A percentile compares a stretch with the other conserved stretches of the same genome.
phyloP scores from a whole-genome alignment of 2,888 invertebrate genomes.

The Stenodema calcarata region DNA sequence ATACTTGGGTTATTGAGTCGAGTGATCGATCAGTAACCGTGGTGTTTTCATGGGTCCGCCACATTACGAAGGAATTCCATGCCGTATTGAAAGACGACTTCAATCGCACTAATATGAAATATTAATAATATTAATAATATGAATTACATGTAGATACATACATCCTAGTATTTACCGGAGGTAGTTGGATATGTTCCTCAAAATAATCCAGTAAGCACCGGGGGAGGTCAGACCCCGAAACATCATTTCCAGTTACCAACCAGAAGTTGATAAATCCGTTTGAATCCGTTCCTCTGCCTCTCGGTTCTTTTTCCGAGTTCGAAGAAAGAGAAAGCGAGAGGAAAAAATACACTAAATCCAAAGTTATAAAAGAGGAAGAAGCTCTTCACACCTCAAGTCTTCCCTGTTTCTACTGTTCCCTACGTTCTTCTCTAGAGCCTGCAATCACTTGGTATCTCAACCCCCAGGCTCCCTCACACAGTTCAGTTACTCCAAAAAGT shows the following conservation, averaged over 20 bases:
- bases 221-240: not conserved
- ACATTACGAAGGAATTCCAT: too few species aligned
- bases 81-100: too few species aligned
- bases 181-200: too few species aligned
- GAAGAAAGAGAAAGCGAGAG: not conserved
- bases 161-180: too few species aligned
- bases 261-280: not conserved
- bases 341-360: not conserved
- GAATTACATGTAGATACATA: too few species aligned
- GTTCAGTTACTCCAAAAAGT: not conserved
- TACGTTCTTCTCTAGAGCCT: not conserved
- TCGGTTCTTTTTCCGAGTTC: not conserved
- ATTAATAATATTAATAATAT: too few species aligned
- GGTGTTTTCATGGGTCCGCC: too few species aligned
- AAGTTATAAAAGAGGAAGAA: slow-evolving; percentile 30
- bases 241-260: not conserved
- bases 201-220: not conserved
- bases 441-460: not conserved
- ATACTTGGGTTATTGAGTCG: too few species aligned
- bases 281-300: not conserved
- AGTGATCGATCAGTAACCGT: too few species aligned
- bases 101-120: too few species aligned
- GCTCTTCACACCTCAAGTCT: slow-evolving; percentile 25
- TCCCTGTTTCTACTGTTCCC: slow-evolving; percentile 7
- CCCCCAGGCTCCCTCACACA: not conserved